These are phyloP conservation scores for Gasterosteus aculeatus DNA, from an alignment of 2,113 vertebrate species.

Conservation along the genomic window DNA sequence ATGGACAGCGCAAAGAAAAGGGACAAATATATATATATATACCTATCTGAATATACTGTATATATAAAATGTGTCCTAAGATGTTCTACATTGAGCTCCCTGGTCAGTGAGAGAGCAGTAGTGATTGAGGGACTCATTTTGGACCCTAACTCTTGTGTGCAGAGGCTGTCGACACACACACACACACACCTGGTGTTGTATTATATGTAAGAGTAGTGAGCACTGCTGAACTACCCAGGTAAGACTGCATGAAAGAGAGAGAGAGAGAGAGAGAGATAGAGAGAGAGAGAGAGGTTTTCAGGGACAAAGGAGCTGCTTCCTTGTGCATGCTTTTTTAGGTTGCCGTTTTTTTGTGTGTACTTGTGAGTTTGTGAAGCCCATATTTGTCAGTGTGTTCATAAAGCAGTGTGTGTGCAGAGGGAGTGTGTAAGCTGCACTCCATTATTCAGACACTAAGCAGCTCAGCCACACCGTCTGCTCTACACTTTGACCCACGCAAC, in stretches of 20 bases:
- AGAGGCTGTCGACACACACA: neutral
- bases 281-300: neutral
- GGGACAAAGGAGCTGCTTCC: conserved; percentile 9
- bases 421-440: neutral
- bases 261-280: neutral
- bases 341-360: conserved; percentile 3
- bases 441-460: conserved; percentile 24
- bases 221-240: conserved; percentile 33
- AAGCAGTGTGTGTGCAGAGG: neutral
- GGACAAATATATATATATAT: no score
- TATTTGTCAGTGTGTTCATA: neutral
- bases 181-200: conserved; percentile 21
- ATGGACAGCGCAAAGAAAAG: no score
- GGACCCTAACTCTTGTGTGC: neutral
- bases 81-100: no score
- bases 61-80: no score
- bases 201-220: conserved; percentile 17
- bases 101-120: neutral
- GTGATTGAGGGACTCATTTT: neutral
- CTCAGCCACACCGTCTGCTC: conserved; percentile 1
- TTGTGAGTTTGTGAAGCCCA: neutral
- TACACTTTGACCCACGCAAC: conserved; percentile 6
- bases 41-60: no score
- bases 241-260: conserved; percentile 31
- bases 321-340: neutral